Evolutionary conservation across 1,140 invertebrate genomes (phyloP).

Genomic region (Frieseomelitta varia): DNA sequence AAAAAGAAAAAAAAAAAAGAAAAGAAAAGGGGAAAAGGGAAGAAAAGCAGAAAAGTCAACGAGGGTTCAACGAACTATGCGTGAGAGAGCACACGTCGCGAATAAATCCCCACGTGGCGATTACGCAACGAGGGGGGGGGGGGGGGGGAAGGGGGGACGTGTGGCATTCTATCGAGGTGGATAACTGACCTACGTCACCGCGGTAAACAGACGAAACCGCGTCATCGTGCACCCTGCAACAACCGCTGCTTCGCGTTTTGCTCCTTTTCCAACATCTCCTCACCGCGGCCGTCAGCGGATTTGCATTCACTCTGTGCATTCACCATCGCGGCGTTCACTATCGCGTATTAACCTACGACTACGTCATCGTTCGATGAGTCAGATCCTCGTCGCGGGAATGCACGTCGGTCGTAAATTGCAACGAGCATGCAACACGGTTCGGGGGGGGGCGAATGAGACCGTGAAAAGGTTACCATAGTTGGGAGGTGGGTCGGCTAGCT

Average conservation of each 20-base stretch:
- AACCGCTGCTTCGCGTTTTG: slow-evolving; percentile 40
- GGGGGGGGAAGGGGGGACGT: background rate
- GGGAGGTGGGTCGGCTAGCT: background rate
- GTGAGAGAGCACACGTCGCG: background rate
- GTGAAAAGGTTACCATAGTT: background rate
- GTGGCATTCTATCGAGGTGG: slow-evolving; percentile 43
- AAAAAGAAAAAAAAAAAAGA: background rate
- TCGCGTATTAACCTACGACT: slow-evolving; percentile 57
- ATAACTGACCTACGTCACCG: slow-evolving; percentile 68
- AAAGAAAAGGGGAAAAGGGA: background rate
- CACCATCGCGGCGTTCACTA: slow-evolving; percentile 16
- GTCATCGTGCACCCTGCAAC: slow-evolving; percentile 53
- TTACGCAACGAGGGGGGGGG: slow-evolving; percentile 39
- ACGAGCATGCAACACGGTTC: slow-evolving; percentile 8
- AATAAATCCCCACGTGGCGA: slow-evolving; percentile 24
- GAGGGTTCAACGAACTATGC: background rate
- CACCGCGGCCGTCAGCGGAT: background rate
- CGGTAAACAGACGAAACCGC: slow-evolving; percentile 48
- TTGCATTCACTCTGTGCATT: slow-evolving; percentile 26
- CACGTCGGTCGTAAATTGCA: slow-evolving; percentile 21
- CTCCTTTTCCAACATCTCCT: slow-evolving; percentile 17
- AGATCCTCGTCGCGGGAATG: slow-evolving; percentile 6
- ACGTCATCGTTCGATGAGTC: slow-evolving; percentile 61
- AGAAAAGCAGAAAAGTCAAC: background rate
- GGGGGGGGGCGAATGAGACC: slow-evolving; percentile 3